These are phyloP conservation scores for Arctia plantaginis DNA, from an alignment of 2,888 invertebrate species.

Conservation along the genomic window DNA sequence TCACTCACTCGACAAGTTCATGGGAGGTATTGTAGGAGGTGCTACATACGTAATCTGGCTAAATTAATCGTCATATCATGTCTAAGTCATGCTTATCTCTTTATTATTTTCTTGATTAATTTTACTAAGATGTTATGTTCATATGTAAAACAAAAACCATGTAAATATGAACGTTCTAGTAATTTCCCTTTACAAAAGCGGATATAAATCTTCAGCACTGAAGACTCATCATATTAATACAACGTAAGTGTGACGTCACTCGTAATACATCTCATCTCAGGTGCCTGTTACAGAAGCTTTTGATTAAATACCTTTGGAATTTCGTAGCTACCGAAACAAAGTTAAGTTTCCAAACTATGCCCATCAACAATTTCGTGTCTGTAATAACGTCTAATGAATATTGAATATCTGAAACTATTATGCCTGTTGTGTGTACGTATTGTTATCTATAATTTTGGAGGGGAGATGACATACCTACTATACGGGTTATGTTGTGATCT, in stretches of 20 bases:
- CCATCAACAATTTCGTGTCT: slow-evolving; percentile 64
- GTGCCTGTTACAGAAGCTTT: slow-evolving; percentile 32
- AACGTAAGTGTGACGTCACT: slow-evolving; percentile 7
- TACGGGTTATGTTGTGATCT: slow-evolving; percentile 36
- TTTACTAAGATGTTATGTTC: neutral
- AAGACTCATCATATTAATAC: neutral
- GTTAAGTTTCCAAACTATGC: slow-evolving; percentile 63
- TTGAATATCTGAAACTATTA: slow-evolving; percentile 64
- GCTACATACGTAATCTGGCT: neutral
- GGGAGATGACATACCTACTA: slow-evolving; percentile 59
- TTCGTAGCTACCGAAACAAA: slow-evolving; percentile 45
- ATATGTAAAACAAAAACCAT: neutral
- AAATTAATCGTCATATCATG: neutral
- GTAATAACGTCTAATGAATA: slow-evolving; percentile 69
- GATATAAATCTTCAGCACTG: slow-evolving; percentile 2
- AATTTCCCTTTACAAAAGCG: neutral
- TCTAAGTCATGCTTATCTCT: neutral
- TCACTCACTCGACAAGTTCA: neutral
- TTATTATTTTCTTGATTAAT: neutral
- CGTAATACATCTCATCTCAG: slow-evolving; percentile 18
- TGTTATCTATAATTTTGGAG: slow-evolving; percentile 56
- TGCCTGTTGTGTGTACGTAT: slow-evolving; percentile 47
- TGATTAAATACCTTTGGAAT: slow-evolving; percentile 53
- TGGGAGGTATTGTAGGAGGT: neutral
- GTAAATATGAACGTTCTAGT: neutral